Base-by-base conservation (phyloP, 1,140 invertebrate species). In the Neomicropteryx cornuta region DNA sequence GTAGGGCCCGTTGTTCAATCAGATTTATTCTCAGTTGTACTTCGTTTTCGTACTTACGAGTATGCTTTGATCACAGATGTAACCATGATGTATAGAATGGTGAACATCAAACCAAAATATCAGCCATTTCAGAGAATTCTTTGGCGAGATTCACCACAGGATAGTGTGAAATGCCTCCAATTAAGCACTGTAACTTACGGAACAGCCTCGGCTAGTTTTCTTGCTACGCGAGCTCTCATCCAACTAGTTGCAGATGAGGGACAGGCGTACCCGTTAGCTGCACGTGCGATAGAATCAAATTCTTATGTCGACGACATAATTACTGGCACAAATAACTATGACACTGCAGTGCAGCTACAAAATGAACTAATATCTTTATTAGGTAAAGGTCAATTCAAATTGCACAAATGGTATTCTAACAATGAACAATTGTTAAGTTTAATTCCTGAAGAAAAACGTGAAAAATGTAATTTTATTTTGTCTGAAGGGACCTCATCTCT, bases 231-330 rank as follows among this genome's bases (percentile, higher is more conserved):
- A 24, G 40, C 16, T 20, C 18, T 53, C 23, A 17, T 42, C 18
- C 18, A 47, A 36, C 4, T 46, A 20, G 43, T 42, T 21, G 4
- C 28, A 16, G 44, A 46, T 6, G 30, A 39, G 18, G 16, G 21
- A 21, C 5, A 36, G 2, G 21, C 41, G 1, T 47, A 39, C 46
- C 46, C 57, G 21, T 5, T 18, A 4, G 49, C 29, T 16, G 20
- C 17, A 22, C 27, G 40, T 32, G 34, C 42, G 14, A 47, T 56
- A 8, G 10, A 34, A 20, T 36, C 23, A 8, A 50, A 57, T 43
- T 59, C 60, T 40, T 71, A 66, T 39, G 52, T 67, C 4, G 63
- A 70, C 37, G 61, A 71, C 42, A 14, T 62, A 1, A 24, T 65
- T 3, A 46, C 45, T 3, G 58, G 60, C 18, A 46, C 49, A 5